Conservation (phyloP, 1,140 invertebrate species). For the Drosophila quadrilineata region DNA sequence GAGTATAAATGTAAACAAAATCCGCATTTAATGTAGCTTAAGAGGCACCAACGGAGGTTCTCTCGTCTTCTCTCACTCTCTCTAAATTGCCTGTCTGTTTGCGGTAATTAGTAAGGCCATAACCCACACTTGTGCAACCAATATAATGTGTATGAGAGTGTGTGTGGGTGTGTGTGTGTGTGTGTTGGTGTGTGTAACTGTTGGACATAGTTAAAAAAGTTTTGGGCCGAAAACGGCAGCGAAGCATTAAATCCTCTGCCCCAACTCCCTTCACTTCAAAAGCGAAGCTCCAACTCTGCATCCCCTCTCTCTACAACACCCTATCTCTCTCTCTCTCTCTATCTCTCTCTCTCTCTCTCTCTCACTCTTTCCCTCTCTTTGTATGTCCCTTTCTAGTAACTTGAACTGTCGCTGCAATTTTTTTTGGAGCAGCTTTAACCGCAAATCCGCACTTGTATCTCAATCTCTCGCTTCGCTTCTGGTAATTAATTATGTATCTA, state of each 20-base stretch:
- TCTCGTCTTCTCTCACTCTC: neutral
- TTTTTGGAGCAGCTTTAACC: neutral
- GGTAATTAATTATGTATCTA: constrained; percentile 73
- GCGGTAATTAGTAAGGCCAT: constrained; percentile 48
- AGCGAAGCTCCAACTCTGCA: constrained; percentile 22
- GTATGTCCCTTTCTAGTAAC: too few species aligned
- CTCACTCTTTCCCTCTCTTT: neutral
- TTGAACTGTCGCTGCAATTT: too few species aligned
- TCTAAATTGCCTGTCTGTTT: neutral
- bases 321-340: constrained; percentile 5
- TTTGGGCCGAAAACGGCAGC: constrained; percentile 7
- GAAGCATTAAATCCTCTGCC: neutral
- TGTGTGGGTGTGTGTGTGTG: constrained; percentile 3
- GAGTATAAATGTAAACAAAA: constrained; percentile 66
- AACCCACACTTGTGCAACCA: neutral
- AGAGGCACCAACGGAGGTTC: constrained; percentile 35
- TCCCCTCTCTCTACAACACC: neutral
- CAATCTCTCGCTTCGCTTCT: constrained; percentile 5
- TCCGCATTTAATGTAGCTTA: constrained; percentile 65
- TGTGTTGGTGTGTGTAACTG: neutral
- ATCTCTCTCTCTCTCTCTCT: neutral
- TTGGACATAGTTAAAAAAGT: constrained; percentile 30
- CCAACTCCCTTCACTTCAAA: constrained; percentile 39
- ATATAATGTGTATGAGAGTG: too few species aligned
- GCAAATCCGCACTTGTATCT: neutral